These are phyloP conservation scores for Pyrgus malvae DNA, from an alignment of 2,888 invertebrate species.

Conservation along the genomic window DNA sequence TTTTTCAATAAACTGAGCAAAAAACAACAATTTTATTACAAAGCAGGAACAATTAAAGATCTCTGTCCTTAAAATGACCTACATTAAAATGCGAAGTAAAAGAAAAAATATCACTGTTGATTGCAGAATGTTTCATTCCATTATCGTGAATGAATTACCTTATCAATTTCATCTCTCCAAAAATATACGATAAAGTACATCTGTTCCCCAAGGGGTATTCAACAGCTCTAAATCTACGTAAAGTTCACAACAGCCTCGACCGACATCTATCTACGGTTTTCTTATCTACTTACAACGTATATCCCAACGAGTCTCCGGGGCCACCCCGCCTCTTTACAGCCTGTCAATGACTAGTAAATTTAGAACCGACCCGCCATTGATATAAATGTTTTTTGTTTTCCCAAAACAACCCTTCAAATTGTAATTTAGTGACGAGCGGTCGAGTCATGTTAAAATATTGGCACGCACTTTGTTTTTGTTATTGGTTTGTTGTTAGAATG, in stretches of 20 bases:
- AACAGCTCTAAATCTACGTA: constrained; percentile 15
- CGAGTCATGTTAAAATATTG: constrained; percentile 45
- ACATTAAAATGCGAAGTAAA: too few relatives aligned
- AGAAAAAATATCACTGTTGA: too few relatives aligned
- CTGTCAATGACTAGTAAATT: constrained; percentile 82
- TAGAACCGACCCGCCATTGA: constrained; percentile 78
- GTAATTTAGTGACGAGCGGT: constrained; percentile 70
- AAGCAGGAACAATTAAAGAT: too few relatives aligned
- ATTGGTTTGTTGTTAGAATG: not conserved
- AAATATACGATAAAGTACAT: not conserved
- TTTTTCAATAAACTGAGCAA: too few relatives aligned
- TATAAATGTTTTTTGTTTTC: constrained; percentile 82
- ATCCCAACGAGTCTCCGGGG: constrained; percentile 67
- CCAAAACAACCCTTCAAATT: constrained; percentile 76
- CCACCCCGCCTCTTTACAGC: constrained; percentile 71
- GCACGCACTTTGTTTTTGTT: not conserved
- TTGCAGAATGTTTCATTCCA: too few relatives aligned
- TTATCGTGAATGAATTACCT: not conserved
- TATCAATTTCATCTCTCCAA: not conserved
- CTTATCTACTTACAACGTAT: constrained; percentile 69
- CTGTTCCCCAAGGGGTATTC: constrained; percentile 2
- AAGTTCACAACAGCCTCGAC: constrained; percentile 3
- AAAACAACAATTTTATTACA: too few relatives aligned
- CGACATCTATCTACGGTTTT: constrained; percentile 40
- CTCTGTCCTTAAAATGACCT: too few relatives aligned